phyloP scores from a whole-genome alignment of 2,888 invertebrate species.

The Eutolmus rufibarbis region DNA sequence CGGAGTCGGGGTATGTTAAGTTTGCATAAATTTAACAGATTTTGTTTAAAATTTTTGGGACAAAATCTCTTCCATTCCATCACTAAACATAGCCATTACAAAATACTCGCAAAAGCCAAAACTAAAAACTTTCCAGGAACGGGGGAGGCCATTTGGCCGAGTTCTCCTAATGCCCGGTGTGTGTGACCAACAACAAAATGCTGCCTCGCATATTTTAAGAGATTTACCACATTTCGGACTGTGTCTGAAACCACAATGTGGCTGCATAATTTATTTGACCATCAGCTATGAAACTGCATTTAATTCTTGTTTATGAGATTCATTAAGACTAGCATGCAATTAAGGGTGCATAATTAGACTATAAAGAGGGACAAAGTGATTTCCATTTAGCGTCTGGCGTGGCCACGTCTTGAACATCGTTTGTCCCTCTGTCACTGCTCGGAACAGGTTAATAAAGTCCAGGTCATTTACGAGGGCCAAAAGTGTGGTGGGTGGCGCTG shows the following conservation, averaged over 20 bases:
- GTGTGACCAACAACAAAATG: constrained; percentile 12
- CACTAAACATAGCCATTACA: neutral
- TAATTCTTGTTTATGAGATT: constrained; percentile 49
- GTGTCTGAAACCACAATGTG: constrained; percentile 42
- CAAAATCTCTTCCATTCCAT: neutral
- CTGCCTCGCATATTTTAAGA: constrained; percentile 46
- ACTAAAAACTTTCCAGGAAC: neutral
- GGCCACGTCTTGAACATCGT: constrained; percentile 7
- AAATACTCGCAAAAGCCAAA: neutral
- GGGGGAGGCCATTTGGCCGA: neutral
- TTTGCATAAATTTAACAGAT: neutral
- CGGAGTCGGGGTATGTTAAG: neutral
- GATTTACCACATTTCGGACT: constrained; percentile 47
- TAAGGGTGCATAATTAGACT: constrained; percentile 47
- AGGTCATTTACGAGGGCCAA: neutral
- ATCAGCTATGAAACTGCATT: constrained; percentile 49
- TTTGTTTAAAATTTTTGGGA: neutral
- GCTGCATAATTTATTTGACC: constrained; percentile 50
- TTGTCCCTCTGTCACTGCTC: constrained; percentile 9
- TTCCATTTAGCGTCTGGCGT: constrained; percentile 26
- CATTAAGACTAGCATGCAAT: constrained; percentile 45
- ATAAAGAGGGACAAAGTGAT: constrained; percentile 44
- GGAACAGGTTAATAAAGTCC: neutral
- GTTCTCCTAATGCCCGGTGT: neutral
- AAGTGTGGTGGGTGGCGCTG: neutral